Conservation (phyloP, 2,888 invertebrate genomes). For the Dioctria linearis region DNA sequence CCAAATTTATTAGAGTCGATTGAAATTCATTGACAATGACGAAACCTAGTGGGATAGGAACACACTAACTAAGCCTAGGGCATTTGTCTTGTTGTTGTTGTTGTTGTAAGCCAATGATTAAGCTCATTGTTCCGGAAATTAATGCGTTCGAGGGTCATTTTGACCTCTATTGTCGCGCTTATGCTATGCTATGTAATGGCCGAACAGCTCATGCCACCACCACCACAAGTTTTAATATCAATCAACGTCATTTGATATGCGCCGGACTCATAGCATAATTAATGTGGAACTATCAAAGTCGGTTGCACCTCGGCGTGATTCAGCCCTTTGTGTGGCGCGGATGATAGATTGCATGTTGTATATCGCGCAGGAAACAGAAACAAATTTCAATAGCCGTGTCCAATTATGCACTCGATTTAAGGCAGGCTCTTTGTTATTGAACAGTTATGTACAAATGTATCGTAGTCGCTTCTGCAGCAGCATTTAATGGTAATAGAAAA, state of each 20-base stretch:
- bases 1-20: too few relatives aligned
- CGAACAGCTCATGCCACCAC: not conserved
- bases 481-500: too few relatives aligned
- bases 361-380: slow-evolving; percentile 25
- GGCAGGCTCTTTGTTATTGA: too few relatives aligned
- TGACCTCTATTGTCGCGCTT: not conserved
- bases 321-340: slow-evolving; percentile 32
- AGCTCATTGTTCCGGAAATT: not conserved
- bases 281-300: slow-evolving; percentile 26
- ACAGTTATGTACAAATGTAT: too few relatives aligned
- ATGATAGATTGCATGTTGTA: slow-evolving; percentile 41
- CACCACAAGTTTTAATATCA: slow-evolving; percentile 38
- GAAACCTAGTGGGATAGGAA: too few relatives aligned
- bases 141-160: slow-evolving; percentile 20
- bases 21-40: too few relatives aligned
- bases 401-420: slow-evolving; percentile 27
- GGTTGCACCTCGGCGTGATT: slow-evolving; percentile 34
- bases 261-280: not conserved
- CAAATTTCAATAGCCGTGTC: slow-evolving; percentile 18
- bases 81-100: too few relatives aligned
- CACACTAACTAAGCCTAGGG: too few relatives aligned
- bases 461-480: too few relatives aligned
- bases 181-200: not conserved
- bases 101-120: too few relatives aligned
- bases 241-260: slow-evolving; percentile 33